phyloP scores from a whole-genome alignment of 1,140 invertebrate genomes.

The Nasonia vitripennis region DNA sequence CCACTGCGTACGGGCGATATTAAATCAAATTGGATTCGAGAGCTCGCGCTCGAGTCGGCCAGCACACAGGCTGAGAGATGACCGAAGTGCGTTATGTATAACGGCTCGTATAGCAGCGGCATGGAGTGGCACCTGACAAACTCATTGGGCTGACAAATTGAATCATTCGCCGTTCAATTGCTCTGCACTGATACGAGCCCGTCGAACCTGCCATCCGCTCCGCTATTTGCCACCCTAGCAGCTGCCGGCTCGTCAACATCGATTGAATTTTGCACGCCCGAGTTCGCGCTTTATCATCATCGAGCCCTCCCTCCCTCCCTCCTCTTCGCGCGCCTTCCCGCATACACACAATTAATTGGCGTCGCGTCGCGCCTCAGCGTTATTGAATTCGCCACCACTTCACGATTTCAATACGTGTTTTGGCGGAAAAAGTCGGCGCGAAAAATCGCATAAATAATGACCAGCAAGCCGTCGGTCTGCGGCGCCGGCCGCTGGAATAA shows the following conservation, averaged over 20 bases:
- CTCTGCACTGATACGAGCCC: conserved; percentile 66
- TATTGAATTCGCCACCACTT: too few relatives aligned
- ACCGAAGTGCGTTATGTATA: conserved; percentile 20
- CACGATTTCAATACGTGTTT: too few relatives aligned
- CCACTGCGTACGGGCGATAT: conserved; percentile 68
- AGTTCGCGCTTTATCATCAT: conserved; percentile 43
- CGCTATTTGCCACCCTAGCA: conserved; percentile 63
- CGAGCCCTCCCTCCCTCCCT: background rate
- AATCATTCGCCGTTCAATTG: conserved; percentile 76
- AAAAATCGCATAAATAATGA: background rate
- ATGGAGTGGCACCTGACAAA: conserved; percentile 75
- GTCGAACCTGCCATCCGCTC: conserved; percentile 65
- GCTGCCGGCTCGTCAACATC: conserved; percentile 52
- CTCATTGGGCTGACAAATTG: conserved; percentile 76
- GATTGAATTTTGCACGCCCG: conserved; percentile 35
- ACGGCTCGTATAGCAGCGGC: conserved; percentile 55
- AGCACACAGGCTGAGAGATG: conserved; percentile 49
- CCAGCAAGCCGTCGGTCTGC: background rate
- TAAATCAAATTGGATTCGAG: conserved; percentile 74
- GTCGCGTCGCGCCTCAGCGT: background rate
- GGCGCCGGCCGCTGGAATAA: conserved; percentile 47
- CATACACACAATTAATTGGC: background rate
- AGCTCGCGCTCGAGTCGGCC: conserved; percentile 64
- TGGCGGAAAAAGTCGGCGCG: too few relatives aligned
- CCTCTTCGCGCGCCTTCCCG: background rate